Percentiles rank a stretch among this genome's conserved stretches.
These are phyloP conservation scores for Stictocephala bisonia DNA, from an alignment of 2,888 invertebrate species.

Conservation along the genomic window DNA sequence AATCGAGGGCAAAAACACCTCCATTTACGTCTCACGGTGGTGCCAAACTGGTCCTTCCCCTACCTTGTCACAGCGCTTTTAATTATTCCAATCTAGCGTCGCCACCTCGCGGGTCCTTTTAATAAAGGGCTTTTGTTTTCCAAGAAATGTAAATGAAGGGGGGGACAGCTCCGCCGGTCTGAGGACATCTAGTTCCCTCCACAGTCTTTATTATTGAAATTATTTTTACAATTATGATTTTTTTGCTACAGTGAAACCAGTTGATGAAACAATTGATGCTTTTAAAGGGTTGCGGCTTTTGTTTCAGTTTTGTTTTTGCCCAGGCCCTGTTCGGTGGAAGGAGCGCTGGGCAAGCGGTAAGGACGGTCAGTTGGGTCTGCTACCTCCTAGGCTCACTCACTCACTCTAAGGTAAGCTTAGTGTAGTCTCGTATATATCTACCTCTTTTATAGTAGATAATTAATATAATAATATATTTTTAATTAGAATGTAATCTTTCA, in stretches of 20 bases:
- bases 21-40: too few relatives aligned
- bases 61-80: slow-evolving; percentile 22
- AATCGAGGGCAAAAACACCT: too few relatives aligned
- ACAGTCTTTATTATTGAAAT: slow-evolving; percentile 44
- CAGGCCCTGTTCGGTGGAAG: background rate
- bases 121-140: slow-evolving; percentile 41
- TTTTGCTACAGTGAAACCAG: slow-evolving; percentile 30
- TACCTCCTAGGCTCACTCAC: too few relatives aligned
- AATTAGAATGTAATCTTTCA: too few relatives aligned
- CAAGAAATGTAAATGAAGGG: slow-evolving; percentile 43
- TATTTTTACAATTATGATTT: slow-evolving; percentile 47
- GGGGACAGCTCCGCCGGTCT: background rate
- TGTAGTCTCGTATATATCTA: too few relatives aligned
- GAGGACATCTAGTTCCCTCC: slow-evolving; percentile 29
- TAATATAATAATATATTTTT: too few relatives aligned
- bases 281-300: slow-evolving; percentile 40
- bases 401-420: too few relatives aligned
- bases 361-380: slow-evolving; percentile 31
- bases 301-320: slow-evolving; percentile 32
- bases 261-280: slow-evolving; percentile 43
- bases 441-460: too few relatives aligned
- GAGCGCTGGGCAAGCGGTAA: background rate
- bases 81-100: slow-evolving; percentile 36
- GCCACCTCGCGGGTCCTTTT: slow-evolving; percentile 40
- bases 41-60: slow-evolving; percentile 25